Percentiles rank a stretch among this genome's conserved stretches.
phyloP scores from a whole-genome alignment of 2,113 vertebrate genomes.

The Trichomycterus rosablanca region DNA sequence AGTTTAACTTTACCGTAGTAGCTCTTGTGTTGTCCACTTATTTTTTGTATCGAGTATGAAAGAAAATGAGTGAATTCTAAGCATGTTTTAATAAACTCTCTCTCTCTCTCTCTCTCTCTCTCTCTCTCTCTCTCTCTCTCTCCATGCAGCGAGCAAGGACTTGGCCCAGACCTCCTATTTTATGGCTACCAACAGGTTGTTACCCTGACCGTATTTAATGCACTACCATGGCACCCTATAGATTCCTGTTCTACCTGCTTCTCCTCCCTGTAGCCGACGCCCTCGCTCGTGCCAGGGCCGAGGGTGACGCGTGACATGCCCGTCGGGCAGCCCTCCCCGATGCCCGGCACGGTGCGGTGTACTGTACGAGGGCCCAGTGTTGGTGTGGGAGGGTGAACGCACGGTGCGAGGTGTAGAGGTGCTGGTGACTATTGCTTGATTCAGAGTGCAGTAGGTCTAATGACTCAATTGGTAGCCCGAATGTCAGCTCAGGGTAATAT shows the following conservation, averaged over 20 bases:
- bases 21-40: background rate
- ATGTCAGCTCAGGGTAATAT: constrained; percentile 99
- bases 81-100: too few relatives aligned
- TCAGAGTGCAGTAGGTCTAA: constrained; percentile 97
- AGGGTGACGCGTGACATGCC: constrained; percentile 67
- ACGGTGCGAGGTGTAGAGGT: constrained; percentile 98
- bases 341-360: constrained; percentile 88
- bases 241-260: constrained; percentile 98
- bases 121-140: constrained; percentile 56
- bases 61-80: too few relatives aligned
- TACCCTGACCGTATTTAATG: constrained; percentile 99
- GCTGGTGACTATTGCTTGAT: constrained; percentile 92
- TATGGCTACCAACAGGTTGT: constrained; percentile 99
- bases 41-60: too few relatives aligned
- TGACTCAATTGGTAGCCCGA: constrained; percentile 92
- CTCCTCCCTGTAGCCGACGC: constrained; percentile 90
- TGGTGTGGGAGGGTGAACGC: constrained; percentile 95
- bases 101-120: background rate
- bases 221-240: constrained; percentile 99
- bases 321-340: constrained; percentile 61
- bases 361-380: constrained; percentile 88
- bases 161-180: constrained; percentile 99
- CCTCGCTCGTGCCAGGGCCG: constrained; percentile 81
- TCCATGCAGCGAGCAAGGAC: constrained; percentile 95
- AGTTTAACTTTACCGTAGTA: too few relatives aligned